Percentiles rank a stretch among this genome's conserved stretches.
Conservation (phyloP, 2,888 invertebrate genomes). For the Pristionchus entomophagus region DNA sequence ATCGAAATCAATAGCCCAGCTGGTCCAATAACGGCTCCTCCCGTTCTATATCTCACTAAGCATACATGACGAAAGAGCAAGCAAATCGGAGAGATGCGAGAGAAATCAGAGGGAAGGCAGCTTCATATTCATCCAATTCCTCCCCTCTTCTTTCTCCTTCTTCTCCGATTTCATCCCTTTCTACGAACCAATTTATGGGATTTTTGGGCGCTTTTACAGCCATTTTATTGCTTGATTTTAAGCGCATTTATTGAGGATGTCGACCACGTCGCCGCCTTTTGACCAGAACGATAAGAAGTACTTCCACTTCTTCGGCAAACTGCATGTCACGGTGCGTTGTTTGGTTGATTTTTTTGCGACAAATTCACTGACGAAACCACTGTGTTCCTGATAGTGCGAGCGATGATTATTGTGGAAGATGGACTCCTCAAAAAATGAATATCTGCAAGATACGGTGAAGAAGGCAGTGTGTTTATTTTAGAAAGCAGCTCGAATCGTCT, state of each 20-base stretch:
- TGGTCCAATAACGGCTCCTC: conserved; percentile 18
- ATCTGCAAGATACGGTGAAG: too few species aligned
- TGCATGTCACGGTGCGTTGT: conserved; percentile 59
- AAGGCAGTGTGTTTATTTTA: conserved; percentile 51
- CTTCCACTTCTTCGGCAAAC: conserved; percentile 58
- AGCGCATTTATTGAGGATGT: conserved; percentile 43
- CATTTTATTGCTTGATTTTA: neutral
- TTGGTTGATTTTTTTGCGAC: neutral
- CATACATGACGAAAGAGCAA: neutral
- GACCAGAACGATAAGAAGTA: conserved; percentile 68
- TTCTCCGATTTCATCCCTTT: neutral
- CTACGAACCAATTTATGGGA: neutral
- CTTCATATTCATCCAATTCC: conserved; percentile 33
- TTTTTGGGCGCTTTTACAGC: neutral
- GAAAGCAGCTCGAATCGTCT: conserved; percentile 64
- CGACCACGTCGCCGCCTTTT: conserved; percentile 56
- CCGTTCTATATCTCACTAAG: conserved; percentile 36
- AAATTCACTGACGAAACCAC: too few species aligned
- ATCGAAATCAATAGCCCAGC: conserved; percentile 6
- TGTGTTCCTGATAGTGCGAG: too few species aligned
- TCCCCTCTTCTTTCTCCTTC: neutral
- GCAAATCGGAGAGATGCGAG: neutral
- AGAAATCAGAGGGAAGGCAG: neutral
- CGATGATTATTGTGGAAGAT: neutral
- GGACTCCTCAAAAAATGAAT: too few species aligned